These are phyloP conservation scores for Oncorhynchus kisutch DNA, from an alignment of 2,113 vertebrate species.

Conservation along the genomic window DNA sequence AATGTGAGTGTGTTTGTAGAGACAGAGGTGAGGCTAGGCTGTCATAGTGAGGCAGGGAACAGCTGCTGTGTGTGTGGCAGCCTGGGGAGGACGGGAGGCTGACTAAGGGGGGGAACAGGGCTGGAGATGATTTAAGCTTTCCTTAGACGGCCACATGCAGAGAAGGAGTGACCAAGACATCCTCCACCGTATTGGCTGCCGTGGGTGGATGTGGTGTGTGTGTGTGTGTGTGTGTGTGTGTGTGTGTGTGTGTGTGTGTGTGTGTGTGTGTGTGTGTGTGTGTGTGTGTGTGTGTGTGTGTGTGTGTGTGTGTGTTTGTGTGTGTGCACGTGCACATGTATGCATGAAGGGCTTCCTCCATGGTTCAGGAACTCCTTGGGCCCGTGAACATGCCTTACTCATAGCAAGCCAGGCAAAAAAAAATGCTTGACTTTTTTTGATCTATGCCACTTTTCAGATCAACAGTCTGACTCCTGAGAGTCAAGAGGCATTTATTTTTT, in stretches of 20 bases:
- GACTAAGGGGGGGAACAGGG: slow-evolving; percentile 55
- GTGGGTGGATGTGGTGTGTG: slow-evolving; percentile 12
- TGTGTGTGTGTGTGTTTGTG: too few relatives aligned
- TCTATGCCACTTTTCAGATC: background rate
- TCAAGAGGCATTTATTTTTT: background rate
- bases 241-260: background rate
- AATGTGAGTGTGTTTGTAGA: slow-evolving; percentile 22
- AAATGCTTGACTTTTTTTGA: background rate
- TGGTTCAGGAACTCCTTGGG: slow-evolving; percentile 10
- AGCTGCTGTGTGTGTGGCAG: slow-evolving; percentile 33
- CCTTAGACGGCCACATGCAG: slow-evolving; percentile 62
- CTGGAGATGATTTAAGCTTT: slow-evolving; percentile 58
- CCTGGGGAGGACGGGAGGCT: slow-evolving; percentile 1
- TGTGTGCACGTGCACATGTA: too few relatives aligned
- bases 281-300: background rate
- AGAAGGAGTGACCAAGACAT: slow-evolving; percentile 59
- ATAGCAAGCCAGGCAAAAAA: background rate
- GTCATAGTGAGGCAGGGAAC: slow-evolving; percentile 41
- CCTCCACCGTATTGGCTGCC: slow-evolving; percentile 27
- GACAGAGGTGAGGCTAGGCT: slow-evolving; percentile 38
- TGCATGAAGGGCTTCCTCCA: background rate
- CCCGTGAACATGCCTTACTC: background rate
- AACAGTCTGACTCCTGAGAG: background rate
- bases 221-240: too few relatives aligned
- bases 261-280: too few relatives aligned